Percentiles rank a stretch among this genome's conserved stretches.
These are phyloP conservation scores for Gymnocypris eckloni DNA, from an alignment of 2,797 vertebrate genomes.

Conservation along the genomic window DNA sequence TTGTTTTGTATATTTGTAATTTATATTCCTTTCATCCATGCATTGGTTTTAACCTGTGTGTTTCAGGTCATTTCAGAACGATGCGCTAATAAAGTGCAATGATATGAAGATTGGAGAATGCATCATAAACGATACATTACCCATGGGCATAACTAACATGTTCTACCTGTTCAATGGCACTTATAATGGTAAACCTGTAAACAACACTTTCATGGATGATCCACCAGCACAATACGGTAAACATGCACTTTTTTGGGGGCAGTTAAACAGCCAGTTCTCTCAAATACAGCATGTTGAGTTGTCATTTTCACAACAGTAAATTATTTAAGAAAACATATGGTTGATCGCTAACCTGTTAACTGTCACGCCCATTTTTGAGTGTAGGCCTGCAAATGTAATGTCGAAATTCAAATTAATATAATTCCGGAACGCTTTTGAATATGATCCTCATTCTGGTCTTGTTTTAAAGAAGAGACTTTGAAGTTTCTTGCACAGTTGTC, in stretches of 20 bases:
- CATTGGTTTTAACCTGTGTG: not conserved
- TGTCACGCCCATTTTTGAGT: no score
- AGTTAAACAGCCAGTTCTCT: not conserved
- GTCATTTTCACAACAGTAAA: not conserved
- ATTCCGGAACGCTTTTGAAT: no score
- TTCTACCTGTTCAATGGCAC: conserved; percentile 22
- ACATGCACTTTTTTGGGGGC: not conserved
- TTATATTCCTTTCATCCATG: not conserved
- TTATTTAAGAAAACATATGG: not conserved
- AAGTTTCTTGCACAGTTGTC: no score
- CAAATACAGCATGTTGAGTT: not conserved
- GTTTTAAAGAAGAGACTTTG: no score
- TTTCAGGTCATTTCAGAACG: not conserved
- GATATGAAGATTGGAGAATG: not conserved
- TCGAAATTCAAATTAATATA: no score
- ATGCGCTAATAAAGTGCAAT: not conserved
- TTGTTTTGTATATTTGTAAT: not conserved
- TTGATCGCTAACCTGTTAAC: not conserved
- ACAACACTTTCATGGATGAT: not conserved
- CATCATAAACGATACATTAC: not conserved
- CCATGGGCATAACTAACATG: fast-evolving
- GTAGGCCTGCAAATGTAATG: no score
- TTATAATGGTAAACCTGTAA: not conserved
- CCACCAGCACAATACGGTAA: fast-evolving
- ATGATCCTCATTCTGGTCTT: no score